phyloP scores from a whole-genome alignment of 2,113 vertebrate genomes.

The Sitta europaea region DNA sequence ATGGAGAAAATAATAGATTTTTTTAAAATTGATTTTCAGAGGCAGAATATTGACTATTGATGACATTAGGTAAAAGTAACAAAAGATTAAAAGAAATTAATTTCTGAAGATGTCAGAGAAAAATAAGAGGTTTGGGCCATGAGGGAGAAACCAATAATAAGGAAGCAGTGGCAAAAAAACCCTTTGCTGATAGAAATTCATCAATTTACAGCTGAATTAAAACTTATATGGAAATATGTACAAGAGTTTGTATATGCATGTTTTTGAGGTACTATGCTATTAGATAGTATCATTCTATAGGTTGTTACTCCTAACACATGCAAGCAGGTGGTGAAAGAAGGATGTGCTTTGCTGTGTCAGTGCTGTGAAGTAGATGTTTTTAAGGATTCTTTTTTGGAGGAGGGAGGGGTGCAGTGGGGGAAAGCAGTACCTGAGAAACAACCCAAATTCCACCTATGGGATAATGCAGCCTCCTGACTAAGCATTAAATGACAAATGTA shows the following conservation, averaged over 20 bases:
- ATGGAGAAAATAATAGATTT: not conserved
- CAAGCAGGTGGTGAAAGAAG: not conserved
- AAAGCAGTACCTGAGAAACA: not conserved
- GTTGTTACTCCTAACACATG: not conserved
- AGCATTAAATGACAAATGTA: not conserved
- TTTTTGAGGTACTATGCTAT: not conserved
- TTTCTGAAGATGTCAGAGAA: not conserved
- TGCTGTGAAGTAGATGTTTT: not conserved
- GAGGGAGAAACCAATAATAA: not conserved
- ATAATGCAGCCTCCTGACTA: not conserved
- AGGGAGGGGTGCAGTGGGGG: too few relatives aligned
- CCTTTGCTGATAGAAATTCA: not conserved
- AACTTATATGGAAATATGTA: accelerated
- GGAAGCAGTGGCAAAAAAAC: not conserved
- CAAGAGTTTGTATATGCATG: not conserved
- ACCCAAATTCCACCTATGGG: not conserved
- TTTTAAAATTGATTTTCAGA: not conserved
- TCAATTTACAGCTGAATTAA: not conserved
- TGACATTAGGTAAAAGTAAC: not conserved
- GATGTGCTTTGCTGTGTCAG: not conserved
- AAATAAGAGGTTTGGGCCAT: not conserved
- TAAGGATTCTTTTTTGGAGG: not conserved
- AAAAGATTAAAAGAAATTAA: not conserved
- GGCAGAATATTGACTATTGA: not conserved
- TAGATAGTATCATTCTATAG: not conserved